Base-by-base conservation (phyloP, 30 jellyfish, hydroid and myxozoan species). In the Chironex yamaguchii region DNA sequence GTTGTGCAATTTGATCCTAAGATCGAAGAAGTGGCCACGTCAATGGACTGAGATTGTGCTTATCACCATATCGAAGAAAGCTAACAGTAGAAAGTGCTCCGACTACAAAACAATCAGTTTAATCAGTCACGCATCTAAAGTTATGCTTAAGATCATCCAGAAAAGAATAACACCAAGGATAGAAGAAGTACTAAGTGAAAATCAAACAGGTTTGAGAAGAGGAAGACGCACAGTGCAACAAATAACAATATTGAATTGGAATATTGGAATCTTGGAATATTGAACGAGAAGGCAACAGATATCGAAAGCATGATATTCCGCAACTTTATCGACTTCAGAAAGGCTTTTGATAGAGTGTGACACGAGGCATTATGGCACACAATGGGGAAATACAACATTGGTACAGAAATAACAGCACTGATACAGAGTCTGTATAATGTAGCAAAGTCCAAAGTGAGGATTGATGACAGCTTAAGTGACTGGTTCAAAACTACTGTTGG, bases 141-240 rank as follows among this genome's bases (percentile, higher is more conserved):
- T 76, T 1, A 24, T 76, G 54, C 82, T 76, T 1, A 24, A 28
- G 11, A 29, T 76, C 3, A 49, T 76, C 11, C 88, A 36, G 29
- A 52, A 29, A 24, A 36, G 83, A 51, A 17, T 76, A 24, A 76
- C 17, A 31, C 52, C 63, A 28, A 49, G 81, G 29, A 29, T 52
- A 1, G 88, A 76, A 29, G 88, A 50, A 27, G 64, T 76, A 1
- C 78, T 76, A 24, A 52, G 24, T 4, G 88, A 76, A 76, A 29
- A 26, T 23, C 88, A 76, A 33, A 63, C 88, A 1, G 88, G 88
- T 1, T 76, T 76, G 21, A 3, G 88, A 76, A 2, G 21, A 48
- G 82, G 62, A 4, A 26, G 88, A 76, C 51, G 88, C 63, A 76
- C 88, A 22, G 88, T 50, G 62, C 12, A 76, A 50, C 82, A 76